Evolutionary conservation across 2,113 vertebrate species (phyloP).

Genomic region (Balaenoptera acutorostrata): DNA sequence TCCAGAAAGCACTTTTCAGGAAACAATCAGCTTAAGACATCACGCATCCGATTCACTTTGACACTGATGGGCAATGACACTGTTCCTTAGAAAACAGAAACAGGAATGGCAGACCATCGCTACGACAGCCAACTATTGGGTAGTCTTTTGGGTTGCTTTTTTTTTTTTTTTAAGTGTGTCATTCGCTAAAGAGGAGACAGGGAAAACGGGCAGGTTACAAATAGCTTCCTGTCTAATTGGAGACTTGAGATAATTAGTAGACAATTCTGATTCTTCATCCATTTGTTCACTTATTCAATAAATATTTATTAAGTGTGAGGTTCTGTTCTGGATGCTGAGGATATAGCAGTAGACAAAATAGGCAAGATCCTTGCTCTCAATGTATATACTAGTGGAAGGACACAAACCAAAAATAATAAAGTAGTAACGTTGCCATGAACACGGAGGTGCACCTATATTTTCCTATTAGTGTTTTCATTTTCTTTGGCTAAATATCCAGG

Average conservation of each 20-base stretch:
- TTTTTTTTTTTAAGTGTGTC: background rate
- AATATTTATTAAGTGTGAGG: background rate
- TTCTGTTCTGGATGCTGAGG: background rate
- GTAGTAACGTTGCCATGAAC: background rate
- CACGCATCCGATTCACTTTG: background rate
- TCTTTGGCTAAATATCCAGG: background rate
- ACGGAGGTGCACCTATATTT: background rate
- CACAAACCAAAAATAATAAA: background rate
- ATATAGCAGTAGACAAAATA: background rate
- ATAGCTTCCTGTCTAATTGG: background rate
- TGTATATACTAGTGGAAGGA: background rate
- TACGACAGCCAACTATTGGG: background rate
- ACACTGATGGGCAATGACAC: background rate
- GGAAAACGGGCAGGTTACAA: background rate
- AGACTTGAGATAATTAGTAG: background rate
- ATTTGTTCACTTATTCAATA: background rate
- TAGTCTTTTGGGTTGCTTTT: background rate
- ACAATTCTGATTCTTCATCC: background rate
- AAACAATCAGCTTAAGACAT: constrained; percentile 10
- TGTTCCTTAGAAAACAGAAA: background rate
- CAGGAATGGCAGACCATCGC: background rate
- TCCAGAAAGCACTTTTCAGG: background rate
- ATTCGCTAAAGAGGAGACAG: background rate
- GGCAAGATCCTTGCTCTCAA: background rate
- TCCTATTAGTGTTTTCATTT: background rate